These are phyloP conservation scores for Microtus montanus DNA, from an alignment of 2,113 vertebrate species.

Conservation along the genomic window DNA sequence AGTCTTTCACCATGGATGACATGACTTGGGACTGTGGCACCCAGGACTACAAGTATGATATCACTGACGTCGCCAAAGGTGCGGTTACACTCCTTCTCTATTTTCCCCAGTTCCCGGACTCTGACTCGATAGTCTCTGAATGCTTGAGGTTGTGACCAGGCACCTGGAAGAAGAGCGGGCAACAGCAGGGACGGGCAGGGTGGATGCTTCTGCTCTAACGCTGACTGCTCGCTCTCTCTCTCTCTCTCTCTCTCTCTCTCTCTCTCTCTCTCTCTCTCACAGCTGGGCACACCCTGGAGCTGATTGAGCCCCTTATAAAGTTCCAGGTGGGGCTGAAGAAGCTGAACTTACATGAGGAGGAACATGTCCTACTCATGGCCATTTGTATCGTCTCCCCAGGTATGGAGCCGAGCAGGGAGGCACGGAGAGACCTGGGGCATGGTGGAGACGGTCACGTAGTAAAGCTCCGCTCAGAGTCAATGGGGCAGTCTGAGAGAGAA, in stretches of 20 bases:
- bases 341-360: constrained; percentile 94
- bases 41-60: constrained; percentile 93
- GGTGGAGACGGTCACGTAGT: rapidly evolving
- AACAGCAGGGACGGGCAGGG: neutral
- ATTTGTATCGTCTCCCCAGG: constrained; percentile 98
- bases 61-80: constrained; percentile 96
- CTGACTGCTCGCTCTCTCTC: neutral
- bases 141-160: neutral
- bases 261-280: neutral
- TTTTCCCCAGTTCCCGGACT: neutral
- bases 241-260: neutral
- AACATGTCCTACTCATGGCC: constrained; percentile 98
- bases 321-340: constrained; percentile 99
- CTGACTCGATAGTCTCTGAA: neutral
- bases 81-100: neutral
- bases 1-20: constrained; percentile 96
- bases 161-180: neutral
- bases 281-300: constrained; percentile 97
- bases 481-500: neutral
- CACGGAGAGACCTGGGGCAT: rapidly evolving
- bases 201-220: neutral
- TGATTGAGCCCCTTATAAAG: constrained; percentile 96
- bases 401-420: constrained; percentile 51
- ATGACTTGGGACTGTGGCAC: constrained; percentile 97
- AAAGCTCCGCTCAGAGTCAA: neutral